Conservation (phyloP, 2,113 vertebrate species). For the Chlorocebus sabaeus region DNA sequence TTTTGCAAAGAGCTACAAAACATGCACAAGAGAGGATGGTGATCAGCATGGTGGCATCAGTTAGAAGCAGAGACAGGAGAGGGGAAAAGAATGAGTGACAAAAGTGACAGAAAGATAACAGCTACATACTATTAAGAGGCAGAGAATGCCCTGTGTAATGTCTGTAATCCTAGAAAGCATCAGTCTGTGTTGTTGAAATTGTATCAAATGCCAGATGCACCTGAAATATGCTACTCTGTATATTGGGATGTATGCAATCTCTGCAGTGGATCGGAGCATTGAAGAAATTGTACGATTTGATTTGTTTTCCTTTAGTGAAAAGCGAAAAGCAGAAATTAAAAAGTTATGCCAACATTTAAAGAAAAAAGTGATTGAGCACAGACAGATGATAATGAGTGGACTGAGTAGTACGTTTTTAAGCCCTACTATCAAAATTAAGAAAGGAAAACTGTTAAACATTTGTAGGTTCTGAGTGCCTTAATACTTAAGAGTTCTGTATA, state of each 20-base stretch:
- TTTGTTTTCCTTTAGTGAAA: neutral
- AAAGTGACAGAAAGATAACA: neutral
- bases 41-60: neutral
- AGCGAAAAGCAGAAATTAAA: neutral
- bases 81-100: neutral
- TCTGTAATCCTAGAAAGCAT: neutral
- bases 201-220: neutral
- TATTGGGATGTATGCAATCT: neutral
- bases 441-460: neutral
- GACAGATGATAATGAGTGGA: neutral
- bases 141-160: neutral
- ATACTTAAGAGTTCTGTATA: slow-evolving; percentile 32
- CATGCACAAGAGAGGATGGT: neutral
- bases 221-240: neutral
- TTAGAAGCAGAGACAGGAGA: neutral
- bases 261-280: neutral
- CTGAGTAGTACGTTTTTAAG: neutral
- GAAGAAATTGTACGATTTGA: neutral
- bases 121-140: neutral
- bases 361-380: neutral
- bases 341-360: neutral
- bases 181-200: neutral
- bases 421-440: slow-evolving; percentile 5
- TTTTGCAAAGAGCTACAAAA: neutral
- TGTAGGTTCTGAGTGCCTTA: slow-evolving; percentile 13